Evolutionary conservation across 2,113 vertebrate genomes (phyloP).

Genomic region (Todiramphus saurophagus): DNA sequence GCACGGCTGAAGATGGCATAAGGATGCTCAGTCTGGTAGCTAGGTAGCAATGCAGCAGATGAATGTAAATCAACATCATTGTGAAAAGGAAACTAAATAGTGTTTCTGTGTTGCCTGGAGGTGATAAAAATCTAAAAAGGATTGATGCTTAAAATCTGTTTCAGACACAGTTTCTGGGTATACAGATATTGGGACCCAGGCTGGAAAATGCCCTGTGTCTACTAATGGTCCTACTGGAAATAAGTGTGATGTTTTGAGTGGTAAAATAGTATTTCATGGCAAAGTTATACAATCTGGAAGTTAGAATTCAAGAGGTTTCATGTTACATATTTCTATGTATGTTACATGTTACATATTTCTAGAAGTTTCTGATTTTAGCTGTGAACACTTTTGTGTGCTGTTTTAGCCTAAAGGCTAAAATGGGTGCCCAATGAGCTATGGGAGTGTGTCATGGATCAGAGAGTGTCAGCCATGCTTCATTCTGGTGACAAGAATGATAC

Average conservation of each 20-base stretch:
- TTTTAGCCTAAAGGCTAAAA: not conserved
- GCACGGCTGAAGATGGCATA: not conserved
- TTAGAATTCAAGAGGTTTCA: not conserved
- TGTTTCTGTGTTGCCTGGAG: not conserved
- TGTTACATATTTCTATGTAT: not conserved
- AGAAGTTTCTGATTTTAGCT: not conserved
- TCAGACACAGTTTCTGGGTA: not conserved
- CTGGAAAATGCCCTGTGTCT: rapidly evolving
- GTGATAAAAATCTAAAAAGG: not conserved
- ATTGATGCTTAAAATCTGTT: not conserved
- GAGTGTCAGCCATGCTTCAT: not conserved
- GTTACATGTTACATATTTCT: not conserved
- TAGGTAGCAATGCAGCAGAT: not conserved
- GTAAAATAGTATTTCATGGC: not conserved
- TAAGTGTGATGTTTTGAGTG: not conserved
- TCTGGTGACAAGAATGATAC: not conserved
- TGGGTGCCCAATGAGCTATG: too few species aligned
- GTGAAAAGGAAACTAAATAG: not conserved
- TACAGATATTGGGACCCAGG: rapidly evolving
- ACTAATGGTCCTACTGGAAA: not conserved
- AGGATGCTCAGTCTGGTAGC: not conserved
- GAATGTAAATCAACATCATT: not conserved
- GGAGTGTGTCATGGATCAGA: not conserved
- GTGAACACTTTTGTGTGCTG: not conserved
- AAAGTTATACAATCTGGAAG: not conserved